Evolutionary conservation across 92 coral and sea anemone species (phyloP), one percentile per base, ranked within the genome.

Genomic region (Palythoa heliodiscus): DNA sequence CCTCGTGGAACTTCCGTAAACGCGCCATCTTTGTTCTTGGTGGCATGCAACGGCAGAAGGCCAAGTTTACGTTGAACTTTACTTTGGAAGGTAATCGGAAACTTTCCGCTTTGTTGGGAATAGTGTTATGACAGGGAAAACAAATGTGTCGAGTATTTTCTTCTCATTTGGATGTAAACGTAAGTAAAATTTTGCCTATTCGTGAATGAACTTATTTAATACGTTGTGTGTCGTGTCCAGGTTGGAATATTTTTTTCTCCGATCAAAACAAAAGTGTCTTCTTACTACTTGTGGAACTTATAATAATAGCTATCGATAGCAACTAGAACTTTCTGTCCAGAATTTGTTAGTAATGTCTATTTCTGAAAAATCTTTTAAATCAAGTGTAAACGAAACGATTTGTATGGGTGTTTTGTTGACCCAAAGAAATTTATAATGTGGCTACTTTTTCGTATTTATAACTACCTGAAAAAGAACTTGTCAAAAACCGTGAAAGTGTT

Each of bases 1-100:
- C 98, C 98, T 94, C 98, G 98, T 94, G 98, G 93, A 91, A 94
- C 92, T 92, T 94, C 90, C 98, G 95, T 91, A 90, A 92, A 87
- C 92, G 98, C 98, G 98, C 98, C 98, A 94, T 94, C 98, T 94
- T 94, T 94, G 98, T 94, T 90, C 93, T 85, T 84, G 84, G 73
- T 76, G 58, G 70, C 73, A 69, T 69, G 88, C 88, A 88, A 87
- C 92, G 89, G 84, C 83, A 76, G 52, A 82, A 66, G 83, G 86
- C 61, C 74, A 72, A 81, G 83, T 87, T 86, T 54, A 77, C 52
- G 86, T 76, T 35, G 79, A 90, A 82, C 75, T 82, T 83, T 39
- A 85, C 83, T 50, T 81, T 15, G 54, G 38, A 52, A 39, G 73
- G 84, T 80, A 80, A 66, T 80, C 84, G 84, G 84, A 80, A 64